phyloP scores from a whole-genome alignment of 2,888 invertebrate genomes.

The Brachylomia viminalis region DNA sequence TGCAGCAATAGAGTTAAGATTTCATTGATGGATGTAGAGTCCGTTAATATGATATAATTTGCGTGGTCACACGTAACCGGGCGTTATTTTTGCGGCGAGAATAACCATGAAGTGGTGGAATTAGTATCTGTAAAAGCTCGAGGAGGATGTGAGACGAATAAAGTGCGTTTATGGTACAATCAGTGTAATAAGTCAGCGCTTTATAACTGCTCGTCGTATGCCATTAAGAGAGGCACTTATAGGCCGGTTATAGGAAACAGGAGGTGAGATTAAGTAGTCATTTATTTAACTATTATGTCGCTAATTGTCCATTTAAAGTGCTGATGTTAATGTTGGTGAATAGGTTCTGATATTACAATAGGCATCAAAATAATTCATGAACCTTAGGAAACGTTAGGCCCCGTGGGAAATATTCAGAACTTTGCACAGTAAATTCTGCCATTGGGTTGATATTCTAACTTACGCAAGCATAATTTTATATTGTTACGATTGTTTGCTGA shows the following conservation, averaged over 20 bases:
- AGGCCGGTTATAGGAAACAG: slow-evolving; percentile 17
- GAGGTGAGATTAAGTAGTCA: slow-evolving; percentile 14
- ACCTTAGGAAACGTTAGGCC: slow-evolving; percentile 30
- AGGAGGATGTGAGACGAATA: slow-evolving; percentile 52
- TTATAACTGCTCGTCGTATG: slow-evolving; percentile 38
- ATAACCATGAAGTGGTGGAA: slow-evolving; percentile 73
- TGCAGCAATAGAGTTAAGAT: slow-evolving; percentile 53
- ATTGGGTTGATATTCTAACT: slow-evolving; percentile 38
- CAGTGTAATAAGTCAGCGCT: slow-evolving; percentile 44
- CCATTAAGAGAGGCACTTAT: slow-evolving; percentile 35
- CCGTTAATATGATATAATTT: slow-evolving; percentile 82
- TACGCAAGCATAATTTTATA: slow-evolving; percentile 57
- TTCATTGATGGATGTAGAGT: slow-evolving; percentile 52
- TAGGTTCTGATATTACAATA: slow-evolving; percentile 39
- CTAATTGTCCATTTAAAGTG: slow-evolving; percentile 29
- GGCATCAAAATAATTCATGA: slow-evolving; percentile 32
- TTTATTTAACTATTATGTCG: slow-evolving; percentile 25
- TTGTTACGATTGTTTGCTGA: slow-evolving; percentile 56
- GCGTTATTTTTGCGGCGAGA: slow-evolving; percentile 72
- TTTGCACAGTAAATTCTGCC: slow-evolving; percentile 40
- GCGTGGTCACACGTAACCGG: slow-evolving; percentile 77
- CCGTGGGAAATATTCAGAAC: slow-evolving; percentile 59
- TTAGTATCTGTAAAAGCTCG: slow-evolving; percentile 66
- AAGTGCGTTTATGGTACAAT: slow-evolving; percentile 61
- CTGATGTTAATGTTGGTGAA: slow-evolving; percentile 14